phyloP scores from a whole-genome alignment of 1,140 invertebrate species.

The Penaeus japonicus region DNA sequence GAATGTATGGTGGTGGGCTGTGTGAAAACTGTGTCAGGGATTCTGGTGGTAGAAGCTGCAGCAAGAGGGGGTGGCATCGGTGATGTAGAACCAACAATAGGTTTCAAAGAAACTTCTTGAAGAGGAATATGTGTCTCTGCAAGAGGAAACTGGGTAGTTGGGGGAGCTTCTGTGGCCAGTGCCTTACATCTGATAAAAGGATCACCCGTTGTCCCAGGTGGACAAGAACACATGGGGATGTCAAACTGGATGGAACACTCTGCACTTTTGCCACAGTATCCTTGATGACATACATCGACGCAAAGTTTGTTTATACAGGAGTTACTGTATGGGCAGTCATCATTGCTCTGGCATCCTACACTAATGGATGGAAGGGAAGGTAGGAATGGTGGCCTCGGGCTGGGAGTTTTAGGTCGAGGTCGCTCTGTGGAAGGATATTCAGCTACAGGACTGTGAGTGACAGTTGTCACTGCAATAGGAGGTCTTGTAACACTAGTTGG shows the following conservation, averaged over 20 bases:
- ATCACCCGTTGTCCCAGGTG: slow-evolving; percentile 79
- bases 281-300: slow-evolving; percentile 75
- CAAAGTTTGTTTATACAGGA: slow-evolving; percentile 77
- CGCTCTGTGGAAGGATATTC: slow-evolving; percentile 27
- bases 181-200: slow-evolving; percentile 76
- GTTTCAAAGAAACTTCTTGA: not conserved
- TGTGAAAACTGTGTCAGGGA: not conserved
- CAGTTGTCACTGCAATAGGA: slow-evolving; percentile 13
- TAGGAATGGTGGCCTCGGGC: not conserved
- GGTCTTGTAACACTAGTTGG: not conserved
- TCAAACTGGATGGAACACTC: slow-evolving; percentile 63
- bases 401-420: slow-evolving; percentile 11
- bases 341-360: slow-evolving; percentile 74
- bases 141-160: not conserved
- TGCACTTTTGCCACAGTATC: slow-evolving; percentile 71
- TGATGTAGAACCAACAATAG: not conserved
- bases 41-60: not conserved
- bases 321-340: slow-evolving; percentile 76
- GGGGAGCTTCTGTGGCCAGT: not conserved
- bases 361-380: slow-evolving; percentile 61
- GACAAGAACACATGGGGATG: slow-evolving; percentile 68
- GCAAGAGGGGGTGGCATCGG: not conserved
- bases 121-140: not conserved
- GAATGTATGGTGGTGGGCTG: not conserved
- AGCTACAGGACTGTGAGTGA: slow-evolving; percentile 19